These are phyloP conservation scores for Sebastiscus albofasciatus DNA, from an alignment of 2,797 vertebrate species.

Conservation along the genomic window DNA sequence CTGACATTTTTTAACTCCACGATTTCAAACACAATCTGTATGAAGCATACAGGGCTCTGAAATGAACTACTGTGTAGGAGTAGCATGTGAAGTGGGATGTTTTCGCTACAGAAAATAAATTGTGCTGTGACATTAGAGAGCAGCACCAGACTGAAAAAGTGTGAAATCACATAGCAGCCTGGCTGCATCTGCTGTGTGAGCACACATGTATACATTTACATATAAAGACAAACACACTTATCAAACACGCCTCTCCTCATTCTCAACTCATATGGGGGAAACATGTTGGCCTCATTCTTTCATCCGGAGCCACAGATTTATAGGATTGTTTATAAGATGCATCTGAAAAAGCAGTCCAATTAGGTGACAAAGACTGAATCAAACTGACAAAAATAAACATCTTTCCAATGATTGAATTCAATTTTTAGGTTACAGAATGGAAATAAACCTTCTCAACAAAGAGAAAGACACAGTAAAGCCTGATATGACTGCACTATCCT, in stretches of 20 bases:
- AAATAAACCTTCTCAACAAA: background rate
- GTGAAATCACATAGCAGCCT: constrained; percentile 54
- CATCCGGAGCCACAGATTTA: constrained; percentile 59
- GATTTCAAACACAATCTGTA: background rate
- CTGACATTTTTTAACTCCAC: background rate
- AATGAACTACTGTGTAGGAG: constrained; percentile 26
- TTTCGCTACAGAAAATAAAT: constrained; percentile 28
- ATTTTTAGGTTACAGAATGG: background rate
- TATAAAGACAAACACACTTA: constrained; percentile 2
- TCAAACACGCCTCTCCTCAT: constrained; percentile 24
- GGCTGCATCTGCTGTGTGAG: constrained; percentile 52
- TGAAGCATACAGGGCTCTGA: background rate
- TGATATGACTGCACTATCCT: background rate
- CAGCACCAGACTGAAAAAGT: constrained; percentile 12
- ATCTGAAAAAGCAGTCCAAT: constrained; percentile 26
- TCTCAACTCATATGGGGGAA: constrained; percentile 51
- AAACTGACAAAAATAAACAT: background rate
- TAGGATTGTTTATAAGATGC: constrained; percentile 45
- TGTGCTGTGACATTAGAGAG: constrained; percentile 34
- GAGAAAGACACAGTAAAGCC: background rate
- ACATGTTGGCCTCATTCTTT: constrained; percentile 79
- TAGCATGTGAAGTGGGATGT: constrained; percentile 17
- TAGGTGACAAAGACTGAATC: constrained; percentile 9
- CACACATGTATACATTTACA: constrained; percentile 22
- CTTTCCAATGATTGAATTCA: background rate